A percentile compares a stretch with the other conserved stretches of the same genome.
Conservation (phyloP, 1,140 invertebrate genomes). For the Steinernema feltiae region DNA sequence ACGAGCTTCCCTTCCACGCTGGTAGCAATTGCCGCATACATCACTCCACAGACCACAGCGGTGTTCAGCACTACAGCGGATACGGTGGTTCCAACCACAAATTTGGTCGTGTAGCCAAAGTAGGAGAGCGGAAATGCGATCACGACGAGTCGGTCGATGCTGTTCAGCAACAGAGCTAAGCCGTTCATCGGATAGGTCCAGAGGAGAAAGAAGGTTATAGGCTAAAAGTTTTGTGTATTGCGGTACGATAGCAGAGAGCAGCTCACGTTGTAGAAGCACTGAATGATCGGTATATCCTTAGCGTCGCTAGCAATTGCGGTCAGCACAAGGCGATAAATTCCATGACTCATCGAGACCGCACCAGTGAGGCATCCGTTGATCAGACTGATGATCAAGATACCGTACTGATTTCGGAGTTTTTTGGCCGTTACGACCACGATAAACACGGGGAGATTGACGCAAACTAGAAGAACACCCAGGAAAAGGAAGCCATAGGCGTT, state of each 20-base stretch:
- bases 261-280: not conserved
- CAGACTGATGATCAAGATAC: not conserved
- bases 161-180: not conserved
- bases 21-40: not conserved
- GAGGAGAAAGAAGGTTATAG: not conserved
- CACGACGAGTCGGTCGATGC: not conserved
- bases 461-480: not conserved
- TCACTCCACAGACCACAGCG: not conserved
- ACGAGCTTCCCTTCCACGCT: not conserved
- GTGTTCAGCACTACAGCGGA: not conserved
- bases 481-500: not conserved
- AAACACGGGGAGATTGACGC: not conserved
- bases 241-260: not conserved
- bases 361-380: not conserved
- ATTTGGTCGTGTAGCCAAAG: not conserved
- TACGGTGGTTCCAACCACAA: not conserved
- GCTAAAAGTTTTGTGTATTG: too few species aligned
- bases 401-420: too few species aligned
- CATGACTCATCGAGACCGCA: not conserved
- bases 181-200: not conserved
- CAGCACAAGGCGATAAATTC: not conserved
- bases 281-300: not conserved
- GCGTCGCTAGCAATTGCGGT: not conserved
- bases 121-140: not conserved
- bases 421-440: not conserved